Evolutionary conservation across 2,797 vertebrate genomes (phyloP).

Genomic region (Esox masquinongy): DNA sequence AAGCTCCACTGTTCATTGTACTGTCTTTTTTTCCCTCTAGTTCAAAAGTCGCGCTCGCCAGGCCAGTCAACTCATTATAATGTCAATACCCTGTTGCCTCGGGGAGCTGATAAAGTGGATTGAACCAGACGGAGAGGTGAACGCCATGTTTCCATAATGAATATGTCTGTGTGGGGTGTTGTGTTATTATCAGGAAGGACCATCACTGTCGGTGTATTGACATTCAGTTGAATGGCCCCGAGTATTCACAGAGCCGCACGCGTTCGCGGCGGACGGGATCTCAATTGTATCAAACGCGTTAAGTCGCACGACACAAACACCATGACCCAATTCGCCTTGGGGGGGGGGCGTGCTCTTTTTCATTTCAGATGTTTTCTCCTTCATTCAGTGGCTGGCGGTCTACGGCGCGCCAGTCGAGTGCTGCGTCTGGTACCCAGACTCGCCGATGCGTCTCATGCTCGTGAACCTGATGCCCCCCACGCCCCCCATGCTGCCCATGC

Average conservation of each 20-base stretch:
- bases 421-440: not conserved
- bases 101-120: not conserved
- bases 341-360: not conserved
- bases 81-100: not conserved
- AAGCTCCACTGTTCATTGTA: not conserved
- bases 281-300: not conserved
- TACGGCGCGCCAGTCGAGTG: not conserved
- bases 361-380: not conserved
- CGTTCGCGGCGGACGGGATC: too few species aligned
- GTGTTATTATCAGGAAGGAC: not conserved
- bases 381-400: not conserved
- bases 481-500: not conserved
- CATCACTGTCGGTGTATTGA: not conserved
- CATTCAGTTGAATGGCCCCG: not conserved
- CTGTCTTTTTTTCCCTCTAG: not conserved
- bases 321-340: not conserved
- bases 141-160: not conserved
- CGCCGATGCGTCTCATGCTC: slow-evolving; percentile 17
- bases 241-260: too few species aligned
- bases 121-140: not conserved
- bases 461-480: not conserved
- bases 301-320: not conserved
- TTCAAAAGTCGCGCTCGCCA: not conserved
- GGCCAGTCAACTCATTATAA: not conserved
- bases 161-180: not conserved